Base-by-base conservation (phyloP, 2,113 vertebrate genomes). In the Passerina amoena region DNA sequence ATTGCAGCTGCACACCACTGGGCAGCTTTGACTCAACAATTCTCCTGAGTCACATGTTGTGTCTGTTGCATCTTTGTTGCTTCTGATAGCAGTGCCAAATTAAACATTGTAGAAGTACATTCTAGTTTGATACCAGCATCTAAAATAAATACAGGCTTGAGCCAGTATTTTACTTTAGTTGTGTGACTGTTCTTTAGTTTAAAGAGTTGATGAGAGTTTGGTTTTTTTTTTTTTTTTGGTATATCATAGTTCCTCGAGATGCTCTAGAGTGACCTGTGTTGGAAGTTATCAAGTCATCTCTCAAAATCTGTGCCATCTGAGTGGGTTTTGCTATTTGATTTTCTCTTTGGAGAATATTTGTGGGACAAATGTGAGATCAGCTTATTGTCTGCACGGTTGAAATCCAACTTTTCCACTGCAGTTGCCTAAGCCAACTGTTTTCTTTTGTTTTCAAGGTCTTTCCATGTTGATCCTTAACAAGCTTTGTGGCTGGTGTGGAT, bases 361-460 rank as follows among this genome's bases (percentile, higher is more conserved):
- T 53, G 60, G 80, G 56, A 28, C 66, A 70, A 42, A 70, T 65
- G 35, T 93, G 86, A 89, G 61, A 82, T 87, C 48, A 87, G 28
- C 28, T 71, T 88, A 88, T 50, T 86, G 83, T 92, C 82, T 90
- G n/a, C 59, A 51, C 10, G 33, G 35, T 33, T 93, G 90, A 94
- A 93, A 71, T 92, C 51, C 44, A 90, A 4, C 44, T 94, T 90
- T 92, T 94, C 79, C 82, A 83, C 25, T 86, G 53, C n/a, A 33
- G 56, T 48, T 91, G 40, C 61, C n/a, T 61, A 48, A 91, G 78
- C 81, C 94, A 96, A 5, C 42, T 79, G 65, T 88, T 92, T 90
- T 86, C 87, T 80, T 88, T 90, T 94, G 94, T 93, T 89, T 91
- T 94, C 66, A 47, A 65, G 80, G 51, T 53, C 56, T 83, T 90